Percentiles rank a stretch among this genome's conserved stretches.
Conservation (phyloP, 2,888 invertebrate species). For the Lamellibrachia satsuma region DNA sequence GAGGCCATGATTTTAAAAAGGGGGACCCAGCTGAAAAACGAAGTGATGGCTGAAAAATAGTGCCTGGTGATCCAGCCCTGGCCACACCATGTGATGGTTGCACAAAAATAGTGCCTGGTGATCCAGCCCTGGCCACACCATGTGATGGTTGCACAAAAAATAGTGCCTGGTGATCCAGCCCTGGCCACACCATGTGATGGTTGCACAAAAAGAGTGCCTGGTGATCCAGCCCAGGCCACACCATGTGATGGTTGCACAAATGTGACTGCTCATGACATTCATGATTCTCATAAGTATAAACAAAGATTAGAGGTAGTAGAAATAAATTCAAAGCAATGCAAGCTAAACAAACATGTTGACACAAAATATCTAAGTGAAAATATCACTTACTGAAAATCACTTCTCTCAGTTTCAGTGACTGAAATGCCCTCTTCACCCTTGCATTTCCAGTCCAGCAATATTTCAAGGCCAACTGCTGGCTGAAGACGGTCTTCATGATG, state of each 20-base stretch:
- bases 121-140: too few relatives aligned
- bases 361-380: neutral
- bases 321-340: neutral
- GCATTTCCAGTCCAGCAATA: neutral
- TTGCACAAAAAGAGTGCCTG: too few relatives aligned
- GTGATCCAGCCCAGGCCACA: too few relatives aligned
- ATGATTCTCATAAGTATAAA: neutral
- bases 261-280: neutral
- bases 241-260: neutral
- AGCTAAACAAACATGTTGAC: neutral
- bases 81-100: too few relatives aligned
- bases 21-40: neutral
- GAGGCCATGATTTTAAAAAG: neutral
- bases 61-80: too few relatives aligned
- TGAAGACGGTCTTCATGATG: neutral
- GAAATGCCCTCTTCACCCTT: neutral
- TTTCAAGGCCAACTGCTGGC: neutral
- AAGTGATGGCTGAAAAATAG: neutral
- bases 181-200: too few relatives aligned
- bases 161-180: too few relatives aligned
- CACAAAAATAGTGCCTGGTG: too few relatives aligned
- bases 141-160: too few relatives aligned
- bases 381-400: neutral
- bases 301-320: neutral
- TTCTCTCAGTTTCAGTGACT: neutral